Evolutionary conservation across 2,797 vertebrate species (phyloP).

Genomic region (Oreonectes daqikongensis): DNA sequence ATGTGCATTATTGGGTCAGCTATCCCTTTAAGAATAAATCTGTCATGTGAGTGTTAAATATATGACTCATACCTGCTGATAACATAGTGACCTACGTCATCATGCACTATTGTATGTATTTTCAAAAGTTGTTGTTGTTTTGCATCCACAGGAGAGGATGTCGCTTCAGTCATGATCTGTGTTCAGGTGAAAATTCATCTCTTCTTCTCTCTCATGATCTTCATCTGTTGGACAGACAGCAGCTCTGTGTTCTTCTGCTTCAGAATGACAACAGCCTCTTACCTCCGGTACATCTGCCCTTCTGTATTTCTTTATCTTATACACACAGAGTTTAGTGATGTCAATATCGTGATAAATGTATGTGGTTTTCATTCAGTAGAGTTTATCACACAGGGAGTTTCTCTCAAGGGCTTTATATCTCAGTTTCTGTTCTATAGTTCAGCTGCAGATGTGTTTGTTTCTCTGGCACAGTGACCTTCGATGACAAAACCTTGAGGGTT

Average conservation of each 20-base stretch:
- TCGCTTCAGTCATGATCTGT: conserved; percentile 65
- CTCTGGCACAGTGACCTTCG: too few species aligned
- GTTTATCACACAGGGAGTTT: background rate
- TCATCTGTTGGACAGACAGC: conserved; percentile 58
- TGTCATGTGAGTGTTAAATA: too few species aligned
- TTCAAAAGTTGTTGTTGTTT: background rate
- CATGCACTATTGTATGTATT: background rate
- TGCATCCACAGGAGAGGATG: conserved; percentile 59
- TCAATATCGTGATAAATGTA: too few species aligned
- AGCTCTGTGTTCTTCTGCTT: conserved; percentile 71
- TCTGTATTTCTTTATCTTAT: background rate
- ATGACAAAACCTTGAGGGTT: too few species aligned
- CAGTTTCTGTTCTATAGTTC: background rate
- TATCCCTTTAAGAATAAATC: too few species aligned
- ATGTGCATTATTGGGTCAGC: too few species aligned
- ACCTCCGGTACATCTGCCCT: conserved; percentile 60
- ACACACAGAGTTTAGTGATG: background rate
- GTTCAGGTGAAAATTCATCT: conserved; percentile 49
- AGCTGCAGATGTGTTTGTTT: too few species aligned
- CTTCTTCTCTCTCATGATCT: conserved; percentile 58
- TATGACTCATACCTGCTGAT: too few species aligned
- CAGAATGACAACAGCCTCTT: conserved; percentile 69
- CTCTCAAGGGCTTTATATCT: background rate
- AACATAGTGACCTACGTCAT: too few species aligned
- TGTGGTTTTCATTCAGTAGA: too few species aligned